These are phyloP conservation scores for Arctocebus calabarensis DNA, from an alignment of 2,797 vertebrate species.

Conservation along the genomic window DNA sequence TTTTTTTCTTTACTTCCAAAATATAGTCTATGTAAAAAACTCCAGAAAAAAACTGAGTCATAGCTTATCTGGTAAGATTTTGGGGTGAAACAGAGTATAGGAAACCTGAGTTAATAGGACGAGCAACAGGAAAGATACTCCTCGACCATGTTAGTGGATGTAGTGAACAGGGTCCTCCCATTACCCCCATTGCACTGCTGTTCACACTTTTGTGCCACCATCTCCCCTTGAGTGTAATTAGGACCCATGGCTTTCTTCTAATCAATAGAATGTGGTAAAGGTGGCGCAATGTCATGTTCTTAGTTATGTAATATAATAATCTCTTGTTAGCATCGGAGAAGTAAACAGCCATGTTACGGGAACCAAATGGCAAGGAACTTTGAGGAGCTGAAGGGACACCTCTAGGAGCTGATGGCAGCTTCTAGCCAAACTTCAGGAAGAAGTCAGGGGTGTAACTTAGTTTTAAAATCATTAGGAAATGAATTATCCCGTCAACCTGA, in stretches of 20 bases:
- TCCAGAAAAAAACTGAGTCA: neutral
- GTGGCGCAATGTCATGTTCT: neutral
- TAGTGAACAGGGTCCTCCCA: neutral
- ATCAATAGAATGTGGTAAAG: neutral
- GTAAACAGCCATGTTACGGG: neutral
- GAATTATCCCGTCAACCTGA: neutral
- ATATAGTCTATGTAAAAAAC: neutral
- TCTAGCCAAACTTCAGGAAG: neutral
- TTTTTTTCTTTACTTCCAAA: neutral
- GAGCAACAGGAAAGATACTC: neutral
- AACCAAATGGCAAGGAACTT: neutral
- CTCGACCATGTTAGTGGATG: neutral
- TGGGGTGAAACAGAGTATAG: neutral
- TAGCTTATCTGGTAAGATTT: neutral
- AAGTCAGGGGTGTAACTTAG: neutral
- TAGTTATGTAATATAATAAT: neutral
- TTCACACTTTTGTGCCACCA: fast-evolving
- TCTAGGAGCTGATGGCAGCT: neutral
- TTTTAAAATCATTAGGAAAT: neutral
- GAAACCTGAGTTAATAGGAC: neutral
- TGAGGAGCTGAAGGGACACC: neutral
- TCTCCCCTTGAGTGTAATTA: neutral
- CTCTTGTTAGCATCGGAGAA: neutral
- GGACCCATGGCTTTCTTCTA: neutral
- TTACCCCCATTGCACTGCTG: neutral